Percentiles rank a stretch among this genome's conserved stretches.
Conservation (phyloP, 2,113 vertebrate genomes). For the Sylvilagus bachmani region DNA sequence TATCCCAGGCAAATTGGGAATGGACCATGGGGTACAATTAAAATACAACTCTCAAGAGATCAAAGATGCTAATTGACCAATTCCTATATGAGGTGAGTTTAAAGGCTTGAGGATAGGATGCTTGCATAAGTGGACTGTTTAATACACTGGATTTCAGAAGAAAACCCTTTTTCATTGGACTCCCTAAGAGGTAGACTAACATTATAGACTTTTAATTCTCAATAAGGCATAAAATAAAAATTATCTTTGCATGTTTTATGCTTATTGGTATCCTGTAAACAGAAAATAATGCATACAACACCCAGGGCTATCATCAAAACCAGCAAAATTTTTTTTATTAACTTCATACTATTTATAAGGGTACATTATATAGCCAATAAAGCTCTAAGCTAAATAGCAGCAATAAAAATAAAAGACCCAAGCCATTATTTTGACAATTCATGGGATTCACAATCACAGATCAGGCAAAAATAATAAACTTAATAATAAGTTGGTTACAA, state of each 20-base stretch:
- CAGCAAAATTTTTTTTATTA: neutral
- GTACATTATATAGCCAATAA: neutral
- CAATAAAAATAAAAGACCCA: neutral
- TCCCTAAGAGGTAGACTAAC: neutral
- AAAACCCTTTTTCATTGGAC: neutral
- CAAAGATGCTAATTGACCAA: neutral
- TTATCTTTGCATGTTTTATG: neutral
- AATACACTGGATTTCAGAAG: neutral
- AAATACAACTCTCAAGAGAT: constrained; percentile 37
- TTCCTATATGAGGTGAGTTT: neutral
- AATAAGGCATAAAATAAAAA: neutral
- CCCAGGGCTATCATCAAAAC: neutral
- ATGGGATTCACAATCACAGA: too few relatives aligned
- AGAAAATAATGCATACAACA: neutral
- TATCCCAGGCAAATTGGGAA: neutral
- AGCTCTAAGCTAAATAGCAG: neutral
- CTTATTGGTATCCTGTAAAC: neutral
- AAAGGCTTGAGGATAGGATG: neutral
- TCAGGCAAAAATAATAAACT: neutral
- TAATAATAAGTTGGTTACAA: neutral
- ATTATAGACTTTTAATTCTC: neutral
- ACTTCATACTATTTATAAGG: neutral
- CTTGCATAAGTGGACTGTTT: neutral
- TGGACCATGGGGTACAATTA: constrained; percentile 47
- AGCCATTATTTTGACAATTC: neutral